Evolutionary conservation across 2,888 invertebrate species (phyloP), one percentile per base, ranked within the genome.

Genomic region (Biston betularia): DNA sequence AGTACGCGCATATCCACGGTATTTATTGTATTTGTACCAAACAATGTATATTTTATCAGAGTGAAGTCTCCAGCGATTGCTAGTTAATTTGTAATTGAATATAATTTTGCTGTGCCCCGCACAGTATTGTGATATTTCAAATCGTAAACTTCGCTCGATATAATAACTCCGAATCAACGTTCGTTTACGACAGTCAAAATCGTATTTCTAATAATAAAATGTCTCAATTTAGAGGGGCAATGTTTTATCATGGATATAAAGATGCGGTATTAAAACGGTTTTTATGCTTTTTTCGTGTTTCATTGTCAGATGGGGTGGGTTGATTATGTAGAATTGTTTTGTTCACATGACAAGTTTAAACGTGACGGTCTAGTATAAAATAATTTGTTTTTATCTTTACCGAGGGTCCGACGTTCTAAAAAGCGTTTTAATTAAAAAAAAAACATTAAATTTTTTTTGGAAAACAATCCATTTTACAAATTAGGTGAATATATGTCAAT

Each of bases 201-300:
- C 88, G 89, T 91, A 90, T 92, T 89, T 88, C 91, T 91, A 91
- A 92, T 90, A 92, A 91, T 91, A 93, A 93, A 93, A 91, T 84
- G 88, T 88, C 92, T 91, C 90, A 91, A 92, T 92, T 91, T 89
- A 84, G 88, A 82, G 85, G 86, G 85, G 83, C 88, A 84, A 88
- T 89, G 90, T 90, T 92, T 90, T 91, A 93, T 92, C 83, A 81
- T 79, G 75, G 83, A 68, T 82, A 84, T 91, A 90, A 91, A 90
- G 86, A 86, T 80, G 79, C 71, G 83, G 77, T 83, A 88, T 89
- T 90, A 89, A 89, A 86, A 62, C 65, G 59, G 63, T 69, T 73
- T 73, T 73, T 69, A 71, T 73, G 68, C 57, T 59, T 79, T 79
- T 79, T 83, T 85, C 86, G 83, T 87, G 86, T 85, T 82, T 85